Evolutionary conservation across 2,797 vertebrate genomes (phyloP).

Genomic region (Syngnathus rostellatus): DNA sequence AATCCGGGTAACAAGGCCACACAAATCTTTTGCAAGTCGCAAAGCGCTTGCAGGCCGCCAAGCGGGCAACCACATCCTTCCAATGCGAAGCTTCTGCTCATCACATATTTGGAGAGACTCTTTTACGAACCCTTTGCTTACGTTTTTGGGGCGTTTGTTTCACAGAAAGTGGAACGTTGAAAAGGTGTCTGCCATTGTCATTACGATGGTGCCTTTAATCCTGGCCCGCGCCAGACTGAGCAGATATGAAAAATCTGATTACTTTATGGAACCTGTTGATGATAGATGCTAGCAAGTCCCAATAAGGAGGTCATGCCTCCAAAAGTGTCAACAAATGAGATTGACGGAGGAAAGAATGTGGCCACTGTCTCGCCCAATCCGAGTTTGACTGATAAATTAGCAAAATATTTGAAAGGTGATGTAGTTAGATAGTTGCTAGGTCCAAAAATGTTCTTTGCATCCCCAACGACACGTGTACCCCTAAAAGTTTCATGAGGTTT

Average conservation of each 20-base stretch:
- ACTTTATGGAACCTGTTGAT: background rate
- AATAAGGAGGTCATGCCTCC: background rate
- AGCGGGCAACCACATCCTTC: conserved; percentile 2
- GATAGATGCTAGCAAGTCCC: background rate
- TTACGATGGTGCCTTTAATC: background rate
- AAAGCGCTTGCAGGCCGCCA: background rate
- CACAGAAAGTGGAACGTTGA: too few relatives aligned
- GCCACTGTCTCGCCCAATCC: too few relatives aligned
- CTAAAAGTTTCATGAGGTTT: background rate
- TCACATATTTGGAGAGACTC: background rate
- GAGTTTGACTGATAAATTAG: too few relatives aligned
- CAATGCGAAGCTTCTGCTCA: background rate
- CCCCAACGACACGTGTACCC: background rate
- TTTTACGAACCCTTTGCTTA: background rate
- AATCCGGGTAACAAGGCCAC: background rate
- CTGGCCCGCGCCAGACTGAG: background rate
- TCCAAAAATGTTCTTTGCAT: background rate
- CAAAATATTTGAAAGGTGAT: too few relatives aligned
- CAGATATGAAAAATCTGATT: conserved; percentile 2
- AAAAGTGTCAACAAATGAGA: background rate
- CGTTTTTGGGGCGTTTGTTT: too few relatives aligned
- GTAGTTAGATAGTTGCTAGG: too few relatives aligned
- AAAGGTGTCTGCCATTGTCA: too few relatives aligned
- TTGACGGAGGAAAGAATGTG: too few relatives aligned
- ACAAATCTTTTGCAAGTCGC: background rate